Base-by-base conservation (phyloP, 2,888 invertebrate genomes). In the Operophtera brumata region DNA sequence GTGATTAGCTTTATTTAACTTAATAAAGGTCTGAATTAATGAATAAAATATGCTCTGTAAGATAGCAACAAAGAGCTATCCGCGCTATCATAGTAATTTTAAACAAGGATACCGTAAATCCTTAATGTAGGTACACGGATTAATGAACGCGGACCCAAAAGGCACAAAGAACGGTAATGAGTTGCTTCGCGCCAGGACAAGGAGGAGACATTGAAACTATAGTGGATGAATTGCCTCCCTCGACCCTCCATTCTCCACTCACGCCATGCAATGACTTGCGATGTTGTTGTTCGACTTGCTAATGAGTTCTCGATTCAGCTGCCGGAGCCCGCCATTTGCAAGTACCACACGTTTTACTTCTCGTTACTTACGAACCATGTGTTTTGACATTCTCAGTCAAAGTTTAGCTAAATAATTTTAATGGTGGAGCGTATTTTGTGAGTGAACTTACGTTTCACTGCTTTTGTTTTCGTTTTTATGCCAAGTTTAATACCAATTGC, bases 261-360 rank as follows among this genome's bases (percentile, higher is more conserved):
- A 61, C 64, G 57, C 69, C 61, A 66, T 71, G 72, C 75, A 73
- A 82, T 83, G 82, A 84, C 83, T 84, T 80, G 82, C 81, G 74
- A 74, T 76, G 73, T 72, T 78, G 78, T 81, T 82, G 82, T 83
- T 83, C 78, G 78, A 82, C 82, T 83, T 83, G 78, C 82, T 84
- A 84, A 84, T 82, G 83, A 84, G 82, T 82, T 83, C 79, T 79
- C 77, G 78, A 82, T 82, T 78, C 77, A 77, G 73, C 75, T 70
- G 41, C 41, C 12, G 67, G 65, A 72, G 69, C 66, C 68, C 65
- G 69, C 66, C 67, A 67, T 77, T 76, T 74, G 71, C 70, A 75
- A 79, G 70, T 75, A 67, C 66, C 70, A 73, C 65, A 71, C 71
- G 75, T 75, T 78, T 56, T 78, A 78, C 73, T 70, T 73, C 74